phyloP scores from a whole-genome alignment of 64 coral and sea anemone genomes.

The Pocillopora verrucosa region DNA sequence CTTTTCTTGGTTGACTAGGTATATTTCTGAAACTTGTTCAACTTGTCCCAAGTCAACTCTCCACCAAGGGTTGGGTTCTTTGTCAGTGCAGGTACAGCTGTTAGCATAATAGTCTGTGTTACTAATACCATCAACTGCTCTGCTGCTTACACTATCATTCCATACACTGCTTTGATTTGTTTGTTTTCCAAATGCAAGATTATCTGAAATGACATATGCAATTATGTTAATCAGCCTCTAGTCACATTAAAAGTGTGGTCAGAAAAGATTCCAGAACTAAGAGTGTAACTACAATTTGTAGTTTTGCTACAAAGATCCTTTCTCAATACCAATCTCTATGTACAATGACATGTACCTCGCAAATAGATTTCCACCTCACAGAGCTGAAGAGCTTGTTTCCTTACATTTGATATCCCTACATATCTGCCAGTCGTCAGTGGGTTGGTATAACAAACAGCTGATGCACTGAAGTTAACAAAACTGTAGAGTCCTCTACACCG shows the following conservation, averaged over 20 bases:
- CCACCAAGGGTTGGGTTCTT: not conserved
- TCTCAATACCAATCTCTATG: too few species aligned
- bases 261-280: too few species aligned
- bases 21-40: conserved; percentile 25
- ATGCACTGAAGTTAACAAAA: not conserved
- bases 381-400: not conserved
- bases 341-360: not conserved
- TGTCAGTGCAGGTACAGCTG: not conserved
- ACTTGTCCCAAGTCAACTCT: conserved; percentile 9
- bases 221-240: not conserved
- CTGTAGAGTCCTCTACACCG: not conserved
- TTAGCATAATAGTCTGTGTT: not conserved
- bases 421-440: not conserved
- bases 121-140: conserved; percentile 25
- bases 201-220: not conserved
- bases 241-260: not conserved
- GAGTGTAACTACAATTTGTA: too few species aligned
- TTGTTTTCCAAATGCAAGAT: conserved; percentile 5
- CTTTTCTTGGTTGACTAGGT: not conserved
- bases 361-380: not conserved
- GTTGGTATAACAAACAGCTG: not conserved
- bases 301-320: too few species aligned
- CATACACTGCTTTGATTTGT: not conserved
- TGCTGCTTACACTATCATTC: not conserved
- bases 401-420: not conserved